Conservation (phyloP, 2,888 invertebrate species). For the Leucoma salicis region DNA sequence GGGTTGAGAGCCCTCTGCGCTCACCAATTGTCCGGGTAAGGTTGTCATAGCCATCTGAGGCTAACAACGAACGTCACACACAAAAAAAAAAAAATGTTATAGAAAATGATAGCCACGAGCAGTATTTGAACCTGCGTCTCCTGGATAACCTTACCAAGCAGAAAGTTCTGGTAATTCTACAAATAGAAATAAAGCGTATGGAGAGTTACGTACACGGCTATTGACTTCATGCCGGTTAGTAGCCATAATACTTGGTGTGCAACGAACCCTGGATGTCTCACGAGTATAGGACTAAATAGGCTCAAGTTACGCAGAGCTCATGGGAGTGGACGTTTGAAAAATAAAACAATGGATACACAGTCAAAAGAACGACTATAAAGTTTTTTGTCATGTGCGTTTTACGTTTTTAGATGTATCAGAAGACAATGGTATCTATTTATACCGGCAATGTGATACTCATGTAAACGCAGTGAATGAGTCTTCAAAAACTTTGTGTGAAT, state of each 20-base stretch:
- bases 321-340: constrained; percentile 37
- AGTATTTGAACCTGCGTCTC: too few species aligned
- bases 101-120: too few species aligned
- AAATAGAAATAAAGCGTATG: background rate
- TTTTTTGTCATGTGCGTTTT: constrained; percentile 34
- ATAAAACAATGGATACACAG: constrained; percentile 29
- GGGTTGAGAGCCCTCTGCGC: too few species aligned
- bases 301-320: constrained; percentile 43
- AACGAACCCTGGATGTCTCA: constrained; percentile 35
- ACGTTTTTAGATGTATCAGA: constrained; percentile 15
- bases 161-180: too few species aligned
- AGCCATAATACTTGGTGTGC: constrained; percentile 17
- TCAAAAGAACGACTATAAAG: constrained; percentile 41
- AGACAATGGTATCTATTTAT: constrained; percentile 34
- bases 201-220: constrained; percentile 17
- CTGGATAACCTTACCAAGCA: too few species aligned
- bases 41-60: too few species aligned
- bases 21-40: too few species aligned
- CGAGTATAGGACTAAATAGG: constrained; percentile 32
- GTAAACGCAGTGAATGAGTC: constrained; percentile 23
- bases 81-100: too few species aligned
- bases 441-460: constrained; percentile 21
- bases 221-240: constrained; percentile 29
- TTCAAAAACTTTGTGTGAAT: constrained; percentile 29
- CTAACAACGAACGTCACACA: too few species aligned